These are phyloP conservation scores for Idaea biselata DNA, from an alignment of 2,888 invertebrate genomes.

Conservation along the genomic window DNA sequence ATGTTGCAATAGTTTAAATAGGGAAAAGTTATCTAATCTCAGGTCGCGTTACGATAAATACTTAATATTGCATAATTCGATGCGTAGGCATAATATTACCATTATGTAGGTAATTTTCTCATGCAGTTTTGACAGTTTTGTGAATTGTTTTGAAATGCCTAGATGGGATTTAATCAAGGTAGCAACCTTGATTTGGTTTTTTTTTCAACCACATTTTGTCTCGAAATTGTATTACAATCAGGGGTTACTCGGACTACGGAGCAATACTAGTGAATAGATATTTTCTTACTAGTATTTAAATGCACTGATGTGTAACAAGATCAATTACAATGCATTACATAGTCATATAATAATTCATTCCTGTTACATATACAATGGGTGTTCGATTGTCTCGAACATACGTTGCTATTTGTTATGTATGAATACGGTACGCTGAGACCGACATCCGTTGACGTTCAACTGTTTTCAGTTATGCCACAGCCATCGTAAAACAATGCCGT, in stretches of 20 bases:
- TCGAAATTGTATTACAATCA: neutral
- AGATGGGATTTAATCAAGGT: no score
- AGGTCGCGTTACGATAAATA: slow-evolving; percentile 11
- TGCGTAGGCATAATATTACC: slow-evolving; percentile 17
- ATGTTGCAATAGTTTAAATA: slow-evolving; percentile 17
- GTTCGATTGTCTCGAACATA: slow-evolving; percentile 57
- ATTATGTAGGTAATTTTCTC: neutral
- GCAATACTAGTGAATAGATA: slow-evolving; percentile 2
- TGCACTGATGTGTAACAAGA: slow-evolving; percentile 22
- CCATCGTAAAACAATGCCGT: slow-evolving; percentile 57
- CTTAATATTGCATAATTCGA: slow-evolving; percentile 33
- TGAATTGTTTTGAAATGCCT: no score
- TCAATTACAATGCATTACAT: slow-evolving; percentile 31
- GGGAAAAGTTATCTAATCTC: slow-evolving; percentile 21
- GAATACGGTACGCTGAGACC: slow-evolving; percentile 51
- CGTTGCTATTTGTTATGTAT: slow-evolving; percentile 65
- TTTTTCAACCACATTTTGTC: neutral
- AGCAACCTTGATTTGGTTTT: neutral
- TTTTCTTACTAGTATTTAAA: slow-evolving; percentile 41
- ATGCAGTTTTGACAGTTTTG: neutral
- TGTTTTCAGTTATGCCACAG: slow-evolving; percentile 67
- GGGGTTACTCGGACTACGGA: neutral
- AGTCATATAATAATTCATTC: slow-evolving; percentile 48
- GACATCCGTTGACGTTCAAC: slow-evolving; percentile 68
- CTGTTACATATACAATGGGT: slow-evolving; percentile 53